phyloP scores from a whole-genome alignment of 2,888 invertebrate species.

The Acleris holmiana region DNA sequence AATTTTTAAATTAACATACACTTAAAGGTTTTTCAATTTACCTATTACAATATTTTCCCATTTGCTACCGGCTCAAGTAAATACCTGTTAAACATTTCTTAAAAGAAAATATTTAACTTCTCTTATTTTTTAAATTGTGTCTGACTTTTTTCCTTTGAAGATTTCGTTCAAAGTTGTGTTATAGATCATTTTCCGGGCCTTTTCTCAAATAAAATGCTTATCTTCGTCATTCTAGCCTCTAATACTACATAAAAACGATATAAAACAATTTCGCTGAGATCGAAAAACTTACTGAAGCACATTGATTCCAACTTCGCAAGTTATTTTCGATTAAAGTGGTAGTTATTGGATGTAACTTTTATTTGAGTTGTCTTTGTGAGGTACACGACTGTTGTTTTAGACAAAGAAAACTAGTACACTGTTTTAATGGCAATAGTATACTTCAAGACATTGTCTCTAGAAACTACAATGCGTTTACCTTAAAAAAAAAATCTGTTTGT shows the following conservation, averaged over 20 bases:
- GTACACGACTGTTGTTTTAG: slow-evolving; percentile 2
- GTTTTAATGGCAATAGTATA: slow-evolving; percentile 10
- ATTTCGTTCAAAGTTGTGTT: not conserved
- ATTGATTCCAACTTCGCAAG: slow-evolving; percentile 17
- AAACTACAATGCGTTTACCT: no score
- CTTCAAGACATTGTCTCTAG: not conserved
- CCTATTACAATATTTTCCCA: no score
- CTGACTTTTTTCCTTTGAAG: no score
- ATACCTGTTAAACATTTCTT: no score
- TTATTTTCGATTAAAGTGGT: slow-evolving; percentile 7
- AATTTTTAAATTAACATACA: no score
- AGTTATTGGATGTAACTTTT: slow-evolving; percentile 20
- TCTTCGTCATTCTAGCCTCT: slow-evolving; percentile 9
- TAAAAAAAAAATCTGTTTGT: no score
- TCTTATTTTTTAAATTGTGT: no score
- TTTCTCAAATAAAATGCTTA: slow-evolving; percentile 10
- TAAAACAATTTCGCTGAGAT: slow-evolving; percentile 25
- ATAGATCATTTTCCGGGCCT: not conserved
- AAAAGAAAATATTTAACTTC: no score
- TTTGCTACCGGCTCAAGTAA: no score
- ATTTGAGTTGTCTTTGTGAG: slow-evolving; percentile 18
- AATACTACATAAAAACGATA: slow-evolving; percentile 5
- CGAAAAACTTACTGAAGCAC: slow-evolving; percentile 26
- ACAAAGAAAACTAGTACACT: slow-evolving; percentile 5
- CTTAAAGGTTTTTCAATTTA: no score